Percentiles rank a stretch among this genome's conserved stretches.
Conservation (phyloP, 2,888 invertebrate species). For the Machimus rusticus region DNA sequence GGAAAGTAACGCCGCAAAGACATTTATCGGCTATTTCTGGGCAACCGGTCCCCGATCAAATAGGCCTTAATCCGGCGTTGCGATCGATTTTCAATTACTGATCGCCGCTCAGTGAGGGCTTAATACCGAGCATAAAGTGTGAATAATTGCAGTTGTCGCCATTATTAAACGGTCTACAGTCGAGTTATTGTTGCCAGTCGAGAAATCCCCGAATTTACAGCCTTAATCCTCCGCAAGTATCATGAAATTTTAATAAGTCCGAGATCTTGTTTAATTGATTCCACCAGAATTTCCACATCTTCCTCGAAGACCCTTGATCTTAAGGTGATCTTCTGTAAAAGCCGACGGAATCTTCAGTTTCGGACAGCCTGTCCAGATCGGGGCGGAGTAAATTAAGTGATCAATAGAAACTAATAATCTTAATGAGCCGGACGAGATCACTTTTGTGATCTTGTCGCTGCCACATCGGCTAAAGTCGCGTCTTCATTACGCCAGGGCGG, state of each 20-base stretch:
- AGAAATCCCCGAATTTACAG: constrained; percentile 24
- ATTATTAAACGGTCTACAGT: background rate
- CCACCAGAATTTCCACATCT: background rate
- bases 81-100: constrained; percentile 28
- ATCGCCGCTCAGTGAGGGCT: background rate
- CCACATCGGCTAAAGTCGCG: background rate
- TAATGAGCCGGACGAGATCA: constrained; percentile 10
- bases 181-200: background rate
- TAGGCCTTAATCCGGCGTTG: background rate
- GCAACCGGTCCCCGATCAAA: background rate
- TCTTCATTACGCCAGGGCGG: background rate
- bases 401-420: background rate
- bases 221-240: constrained; percentile 4
- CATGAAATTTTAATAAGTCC: background rate
- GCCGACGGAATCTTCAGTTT: background rate
- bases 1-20: background rate
- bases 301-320: background rate
- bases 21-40: background rate
- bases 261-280: constrained; percentile 3
- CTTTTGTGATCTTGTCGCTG: background rate
- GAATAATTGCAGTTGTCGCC: constrained; percentile 5
- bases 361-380: background rate
- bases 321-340: background rate
- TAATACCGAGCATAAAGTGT: background rate
- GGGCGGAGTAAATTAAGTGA: constrained; percentile 12